A percentile compares a stretch with the other conserved stretches of the same genome.
Conservation (phyloP, 64 coral and sea anemone genomes). For the Actinia equina region DNA sequence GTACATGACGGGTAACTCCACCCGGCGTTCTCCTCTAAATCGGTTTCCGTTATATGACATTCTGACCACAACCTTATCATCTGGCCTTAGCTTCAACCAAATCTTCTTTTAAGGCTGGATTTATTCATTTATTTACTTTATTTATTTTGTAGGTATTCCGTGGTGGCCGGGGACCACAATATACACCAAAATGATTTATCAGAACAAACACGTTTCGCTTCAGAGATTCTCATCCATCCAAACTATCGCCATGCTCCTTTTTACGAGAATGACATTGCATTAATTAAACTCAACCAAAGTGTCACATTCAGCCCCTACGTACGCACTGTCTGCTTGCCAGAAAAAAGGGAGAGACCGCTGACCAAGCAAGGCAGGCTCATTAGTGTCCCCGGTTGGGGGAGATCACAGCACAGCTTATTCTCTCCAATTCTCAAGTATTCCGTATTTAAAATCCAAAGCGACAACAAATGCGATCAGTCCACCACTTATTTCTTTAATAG, state of each 20-base stretch:
- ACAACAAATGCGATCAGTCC: background rate
- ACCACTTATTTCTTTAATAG: background rate
- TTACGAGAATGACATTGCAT: slow-evolving; percentile 8
- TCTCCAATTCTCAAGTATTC: slow-evolving; percentile 12
- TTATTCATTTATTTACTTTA: no score
- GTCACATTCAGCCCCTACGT: background rate
- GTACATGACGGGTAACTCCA: no score
- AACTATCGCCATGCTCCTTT: background rate
- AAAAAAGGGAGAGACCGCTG: background rate
- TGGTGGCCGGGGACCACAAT: slow-evolving; percentile 15
- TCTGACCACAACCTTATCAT: no score
- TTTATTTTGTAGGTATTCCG: background rate
- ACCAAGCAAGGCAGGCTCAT: background rate
- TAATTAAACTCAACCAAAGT: background rate
- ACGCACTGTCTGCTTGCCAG: background rate
- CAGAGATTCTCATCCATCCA: slow-evolving; percentile 25
- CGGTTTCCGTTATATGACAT: no score
- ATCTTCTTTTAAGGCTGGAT: no score
- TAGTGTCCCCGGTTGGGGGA: background rate
- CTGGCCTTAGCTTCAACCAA: no score
- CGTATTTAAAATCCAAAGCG: background rate
- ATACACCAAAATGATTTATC: background rate
- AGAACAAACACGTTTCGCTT: background rate
- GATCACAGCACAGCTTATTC: background rate
- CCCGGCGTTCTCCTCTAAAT: no score